A percentile compares a stretch with the other conserved stretches of the same genome.
phyloP scores from a whole-genome alignment of 2,888 invertebrate species.

The Andrena hattorfiana region DNA sequence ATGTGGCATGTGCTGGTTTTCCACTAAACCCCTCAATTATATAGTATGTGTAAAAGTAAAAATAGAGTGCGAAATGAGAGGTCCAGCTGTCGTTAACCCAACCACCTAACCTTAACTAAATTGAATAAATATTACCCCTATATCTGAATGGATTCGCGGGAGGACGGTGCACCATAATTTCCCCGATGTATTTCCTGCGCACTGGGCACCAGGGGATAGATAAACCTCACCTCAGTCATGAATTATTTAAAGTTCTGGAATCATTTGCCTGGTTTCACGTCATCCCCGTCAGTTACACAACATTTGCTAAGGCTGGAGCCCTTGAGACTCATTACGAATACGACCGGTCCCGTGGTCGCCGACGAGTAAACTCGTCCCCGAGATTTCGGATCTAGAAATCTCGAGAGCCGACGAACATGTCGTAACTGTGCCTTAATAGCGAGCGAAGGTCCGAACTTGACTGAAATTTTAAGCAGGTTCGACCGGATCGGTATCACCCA shows the following conservation, averaged over 20 bases:
- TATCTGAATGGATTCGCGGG: neutral
- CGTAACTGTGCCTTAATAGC: conserved; percentile 50
- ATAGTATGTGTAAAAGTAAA: too few relatives aligned
- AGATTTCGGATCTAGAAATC: conserved; percentile 50
- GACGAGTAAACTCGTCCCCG: conserved; percentile 22
- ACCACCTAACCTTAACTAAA: neutral
- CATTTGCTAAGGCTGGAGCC: conserved; percentile 40
- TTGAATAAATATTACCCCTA: neutral
- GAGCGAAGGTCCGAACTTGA: conserved; percentile 39
- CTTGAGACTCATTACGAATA: conserved; percentile 45
- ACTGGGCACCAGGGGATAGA: neutral
- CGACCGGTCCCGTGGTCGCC: conserved; percentile 24
- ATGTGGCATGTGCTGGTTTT: too few relatives aligned
- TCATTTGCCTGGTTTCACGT: neutral
- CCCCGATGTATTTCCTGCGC: neutral
- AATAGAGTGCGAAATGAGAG: too few relatives aligned
- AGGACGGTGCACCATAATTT: neutral
- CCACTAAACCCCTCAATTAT: too few relatives aligned
- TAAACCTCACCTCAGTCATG: neutral
- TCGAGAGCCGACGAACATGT: conserved; percentile 31
- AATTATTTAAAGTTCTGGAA: conserved; percentile 14
- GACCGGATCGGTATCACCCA: conserved; percentile 12
- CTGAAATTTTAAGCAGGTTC: conserved; percentile 56
- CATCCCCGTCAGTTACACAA: conserved; percentile 44
- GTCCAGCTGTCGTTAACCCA: too few relatives aligned